Percentiles rank a stretch among this genome's conserved stretches.
Conservation (phyloP, 2,888 invertebrate species). For the Cantharis rufa region DNA sequence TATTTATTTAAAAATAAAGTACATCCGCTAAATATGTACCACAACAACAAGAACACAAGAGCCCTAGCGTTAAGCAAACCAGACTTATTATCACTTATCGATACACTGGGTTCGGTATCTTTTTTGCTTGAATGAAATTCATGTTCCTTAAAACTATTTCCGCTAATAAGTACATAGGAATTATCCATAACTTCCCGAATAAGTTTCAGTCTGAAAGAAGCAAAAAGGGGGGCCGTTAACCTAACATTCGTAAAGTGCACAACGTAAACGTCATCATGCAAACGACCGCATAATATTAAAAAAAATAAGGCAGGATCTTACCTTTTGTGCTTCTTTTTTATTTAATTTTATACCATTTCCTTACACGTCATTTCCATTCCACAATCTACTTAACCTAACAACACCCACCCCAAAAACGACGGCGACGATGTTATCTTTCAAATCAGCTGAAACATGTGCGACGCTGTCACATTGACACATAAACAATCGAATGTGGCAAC, state of each 20-base stretch:
- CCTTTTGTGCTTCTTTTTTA: not conserved
- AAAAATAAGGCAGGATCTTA: not conserved
- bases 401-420: not conserved
- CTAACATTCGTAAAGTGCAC: not conserved
- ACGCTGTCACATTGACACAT: not conserved
- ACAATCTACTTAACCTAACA: conserved; percentile 8
- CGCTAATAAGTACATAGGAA: conserved; percentile 24
- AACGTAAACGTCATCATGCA: not conserved
- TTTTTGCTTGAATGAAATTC: conserved; percentile 26
- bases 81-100: conserved; percentile 29
- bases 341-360: not conserved
- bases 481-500: not conserved
- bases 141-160: conserved; percentile 29
- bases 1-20: conserved; percentile 79
- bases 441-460: conserved; percentile 5
- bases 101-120: conserved; percentile 23
- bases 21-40: conserved; percentile 79
- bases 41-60: conserved; percentile 65
- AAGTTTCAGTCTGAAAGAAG: not conserved
- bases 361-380: conserved; percentile 1
- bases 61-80: conserved; percentile 65
- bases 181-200: conserved; percentile 30
- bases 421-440: not conserved
- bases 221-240: not conserved
- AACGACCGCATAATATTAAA: not conserved